phyloP scores from a whole-genome alignment of 2,113 vertebrate species.

The Seriola rivoliana region DNA sequence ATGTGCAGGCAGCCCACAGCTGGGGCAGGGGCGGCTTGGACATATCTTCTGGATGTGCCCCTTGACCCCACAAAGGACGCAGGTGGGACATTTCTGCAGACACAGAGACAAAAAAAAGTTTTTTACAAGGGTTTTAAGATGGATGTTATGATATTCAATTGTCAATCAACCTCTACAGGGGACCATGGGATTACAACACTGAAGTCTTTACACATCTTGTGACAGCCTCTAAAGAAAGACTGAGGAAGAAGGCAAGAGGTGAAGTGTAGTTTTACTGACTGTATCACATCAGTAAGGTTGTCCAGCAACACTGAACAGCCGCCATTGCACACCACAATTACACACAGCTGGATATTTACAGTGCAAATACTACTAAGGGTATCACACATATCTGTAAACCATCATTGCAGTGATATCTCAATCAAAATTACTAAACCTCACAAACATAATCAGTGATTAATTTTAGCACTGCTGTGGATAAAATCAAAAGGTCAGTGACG shows the following conservation, averaged over 20 bases:
- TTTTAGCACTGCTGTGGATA: background rate
- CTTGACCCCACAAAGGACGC: conserved; percentile 74
- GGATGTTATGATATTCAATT: background rate
- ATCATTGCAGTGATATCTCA: background rate
- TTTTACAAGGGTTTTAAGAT: background rate
- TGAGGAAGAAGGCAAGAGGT: too few relatives aligned
- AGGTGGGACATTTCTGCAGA: conserved; percentile 65
- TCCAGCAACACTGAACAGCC: background rate
- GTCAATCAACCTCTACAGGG: background rate
- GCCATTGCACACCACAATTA: background rate
- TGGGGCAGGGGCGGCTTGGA: conserved; percentile 61
- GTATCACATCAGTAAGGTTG: background rate
- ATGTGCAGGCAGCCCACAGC: conserved; percentile 72
- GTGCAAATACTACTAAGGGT: background rate
- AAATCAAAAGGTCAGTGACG: background rate
- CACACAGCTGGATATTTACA: background rate
- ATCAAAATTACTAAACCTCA: background rate
- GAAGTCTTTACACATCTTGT: background rate
- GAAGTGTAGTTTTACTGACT: background rate
- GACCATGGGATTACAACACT: background rate
- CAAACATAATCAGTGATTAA: background rate
- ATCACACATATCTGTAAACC: background rate
- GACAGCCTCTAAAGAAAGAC: background rate
- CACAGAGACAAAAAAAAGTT: conserved; percentile 1
- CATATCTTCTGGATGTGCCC: conserved; percentile 74